Base-by-base conservation (phyloP, 2,797 vertebrate species). In the Oceanodroma leucorhoa region DNA sequence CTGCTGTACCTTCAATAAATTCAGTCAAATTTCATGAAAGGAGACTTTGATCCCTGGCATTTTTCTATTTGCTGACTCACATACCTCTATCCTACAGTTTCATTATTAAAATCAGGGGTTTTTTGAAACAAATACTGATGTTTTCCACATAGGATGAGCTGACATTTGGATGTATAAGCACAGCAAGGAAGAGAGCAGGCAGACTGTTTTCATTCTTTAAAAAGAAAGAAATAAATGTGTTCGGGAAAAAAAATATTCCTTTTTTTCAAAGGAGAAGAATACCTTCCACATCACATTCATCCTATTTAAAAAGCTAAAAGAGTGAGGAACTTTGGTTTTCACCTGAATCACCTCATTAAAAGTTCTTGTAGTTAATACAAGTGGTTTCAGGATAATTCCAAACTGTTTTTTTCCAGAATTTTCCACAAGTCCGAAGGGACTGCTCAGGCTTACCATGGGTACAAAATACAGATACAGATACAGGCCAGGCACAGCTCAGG, bases 201-300 rank as follows among this genome's bases (percentile, higher is more conserved):
- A 54, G 17, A 65, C 5, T 24, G 9, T 1, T 82, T 57, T 82
- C 26, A 15, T 61, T 72, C 34, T 53, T 53, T 66, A 54, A 54
- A 46, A 54, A 46, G 1, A 72, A 72, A 67, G 32, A 36, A 54
- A 60, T 22, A 79, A 30, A 46, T 10, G 4, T 61, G 4, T 20
- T 61, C 29, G 5, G 8, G 10, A 2, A 41, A 43, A 66, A 57
- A 14, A 1, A 19, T 1, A 19, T 1, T 13, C 2, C 0, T 32
- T 24, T 45, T 29, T 72, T 40, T 72, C 9, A 38, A 43, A 65
- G 22, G 6, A 34, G 8, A 87, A 32, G 8, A 50, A 16, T 38
- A 32, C 26, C 14, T 34, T 69, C 17, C 8, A 15, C 43, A 38
- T 46, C 21, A 57, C 15, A 58, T 32, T 58, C 11, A 40, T 45